A percentile compares a stretch with the other conserved stretches of the same genome.
phyloP scores from a whole-genome alignment of 2,797 vertebrate genomes.

The Miichthys miiuy region DNA sequence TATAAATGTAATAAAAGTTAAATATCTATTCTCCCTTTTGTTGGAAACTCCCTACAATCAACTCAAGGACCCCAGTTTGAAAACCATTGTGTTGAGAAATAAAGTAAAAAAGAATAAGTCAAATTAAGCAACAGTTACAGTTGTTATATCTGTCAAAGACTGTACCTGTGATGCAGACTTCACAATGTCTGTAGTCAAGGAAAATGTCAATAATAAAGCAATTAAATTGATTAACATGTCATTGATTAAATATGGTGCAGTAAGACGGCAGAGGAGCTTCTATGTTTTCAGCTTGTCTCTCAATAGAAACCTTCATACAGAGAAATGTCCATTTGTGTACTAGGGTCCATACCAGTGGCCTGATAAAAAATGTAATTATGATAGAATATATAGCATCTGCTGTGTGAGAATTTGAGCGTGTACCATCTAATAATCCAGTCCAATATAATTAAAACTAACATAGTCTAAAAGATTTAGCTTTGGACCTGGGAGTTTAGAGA shows the following conservation, averaged over 20 bases:
- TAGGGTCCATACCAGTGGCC: background rate
- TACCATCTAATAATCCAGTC: background rate
- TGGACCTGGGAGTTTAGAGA: constrained; percentile 13
- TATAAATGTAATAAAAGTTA: too few species aligned
- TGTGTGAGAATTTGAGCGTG: background rate
- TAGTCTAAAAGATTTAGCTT: constrained; percentile 18
- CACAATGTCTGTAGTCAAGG: background rate
- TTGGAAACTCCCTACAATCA: too few species aligned
- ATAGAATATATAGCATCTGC: background rate
- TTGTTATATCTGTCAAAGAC: background rate
- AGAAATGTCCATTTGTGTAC: background rate
- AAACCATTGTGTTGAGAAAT: too few species aligned
- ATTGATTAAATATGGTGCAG: background rate
- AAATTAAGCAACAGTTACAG: too few species aligned
- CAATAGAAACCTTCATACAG: background rate
- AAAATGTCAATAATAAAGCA: background rate
- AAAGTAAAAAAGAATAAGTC: too few species aligned
- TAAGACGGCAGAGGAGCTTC: background rate
- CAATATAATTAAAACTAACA: constrained; percentile 14
- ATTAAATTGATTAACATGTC: background rate
- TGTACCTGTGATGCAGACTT: background rate
- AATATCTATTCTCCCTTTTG: too few species aligned
- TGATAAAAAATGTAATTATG: background rate
- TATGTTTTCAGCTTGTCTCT: constrained; percentile 3
- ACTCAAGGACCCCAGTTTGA: too few species aligned